A percentile compares a stretch with the other conserved stretches of the same genome.
These are phyloP conservation scores for Drosophila seguyi DNA, from an alignment of 1,140 invertebrate species.

Conservation along the genomic window DNA sequence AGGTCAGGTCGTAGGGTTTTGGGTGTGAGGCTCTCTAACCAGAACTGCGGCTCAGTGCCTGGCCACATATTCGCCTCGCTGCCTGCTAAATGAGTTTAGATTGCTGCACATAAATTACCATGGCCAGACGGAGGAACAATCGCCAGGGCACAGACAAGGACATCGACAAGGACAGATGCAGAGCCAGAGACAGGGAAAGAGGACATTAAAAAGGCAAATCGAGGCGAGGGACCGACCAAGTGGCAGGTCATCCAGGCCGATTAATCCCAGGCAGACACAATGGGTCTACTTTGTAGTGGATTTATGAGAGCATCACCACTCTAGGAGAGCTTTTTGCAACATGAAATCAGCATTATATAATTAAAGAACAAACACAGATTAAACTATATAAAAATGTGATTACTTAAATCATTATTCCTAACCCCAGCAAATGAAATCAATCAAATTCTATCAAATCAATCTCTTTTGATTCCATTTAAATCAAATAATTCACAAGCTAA, in stretches of 20 bases:
- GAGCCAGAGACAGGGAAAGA: conserved; percentile 14
- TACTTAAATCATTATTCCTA: neutral
- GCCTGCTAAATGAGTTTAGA: conserved; percentile 71
- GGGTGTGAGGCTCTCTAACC: conserved; percentile 13
- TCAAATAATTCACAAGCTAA: neutral
- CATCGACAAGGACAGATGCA: conserved; percentile 21
- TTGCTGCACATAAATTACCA: conserved; percentile 73
- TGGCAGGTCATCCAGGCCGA: conserved; percentile 12
- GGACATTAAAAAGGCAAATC: conserved; percentile 23
- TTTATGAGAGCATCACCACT: neutral
- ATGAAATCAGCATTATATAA: neutral
- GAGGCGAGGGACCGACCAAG: conserved; percentile 1
- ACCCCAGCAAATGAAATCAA: neutral
- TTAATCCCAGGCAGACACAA: conserved; percentile 18
- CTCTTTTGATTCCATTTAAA: conserved; percentile 9
- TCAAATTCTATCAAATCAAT: conserved; percentile 1
- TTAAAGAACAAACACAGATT: neutral
- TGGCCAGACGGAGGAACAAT: conserved; percentile 30
- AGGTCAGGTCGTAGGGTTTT: conserved; percentile 10
- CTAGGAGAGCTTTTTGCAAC: no score
- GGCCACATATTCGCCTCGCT: conserved; percentile 64
- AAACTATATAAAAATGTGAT: neutral
- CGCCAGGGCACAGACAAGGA: conserved; percentile 26
- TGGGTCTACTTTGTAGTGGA: conserved; percentile 1
- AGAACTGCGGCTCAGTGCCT: conserved; percentile 11